Evolutionary conservation across 2,797 vertebrate genomes (phyloP), one percentile per base, ranked within the genome.

Genomic region (Pseudochaenichthys georgianus): DNA sequence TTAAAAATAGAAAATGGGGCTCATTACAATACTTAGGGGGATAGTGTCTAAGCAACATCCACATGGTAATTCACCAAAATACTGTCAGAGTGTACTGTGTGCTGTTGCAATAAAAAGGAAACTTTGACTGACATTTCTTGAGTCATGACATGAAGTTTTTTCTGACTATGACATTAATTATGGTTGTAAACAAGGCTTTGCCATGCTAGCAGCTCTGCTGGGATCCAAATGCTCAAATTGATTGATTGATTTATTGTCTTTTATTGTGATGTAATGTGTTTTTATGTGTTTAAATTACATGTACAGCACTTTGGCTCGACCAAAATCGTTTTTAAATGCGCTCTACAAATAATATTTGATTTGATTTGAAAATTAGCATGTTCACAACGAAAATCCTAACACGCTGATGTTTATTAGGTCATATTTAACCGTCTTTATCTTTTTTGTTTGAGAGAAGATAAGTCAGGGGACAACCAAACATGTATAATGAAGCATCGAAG

Each of bases 1-100:
- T 62, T 72, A 66, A 64, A 76, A 77, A 80, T 63, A 75, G 47
- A 69, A 59, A 61, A 21, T 5, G 58, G 8, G 12, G 46, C 51
- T 66, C 58, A 70, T 77, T 70, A 73, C 16, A 59, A 47, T 54
- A 46, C 15, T 53, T 38, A 52, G 19, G 41, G 69, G n/a, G 13
- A 15, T 64, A 31, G 28, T 53, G 52, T 66, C 45, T 11, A 64
- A 61, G 47, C 9, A 34, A 43, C 51, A 43, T 17, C 31, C 21
- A 53, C 58, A 60, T 62, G 43, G 19, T 58, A 34, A 69, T 13
- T 16, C 13, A 38, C 17, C 13, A 42, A 21, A 21, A 51, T 19
- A 15, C 51, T 45, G n/a, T 61, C 46, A 13, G 15, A 41, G 34
- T 61, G 38, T 4, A 9, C 48, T 2, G 21, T 21, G 62, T 59